Percentiles rank a stretch among this genome's conserved stretches.
These are phyloP conservation scores for Alviniconcha marisindica DNA, from an alignment of 1,140 invertebrate genomes.

Conservation along the genomic window DNA sequence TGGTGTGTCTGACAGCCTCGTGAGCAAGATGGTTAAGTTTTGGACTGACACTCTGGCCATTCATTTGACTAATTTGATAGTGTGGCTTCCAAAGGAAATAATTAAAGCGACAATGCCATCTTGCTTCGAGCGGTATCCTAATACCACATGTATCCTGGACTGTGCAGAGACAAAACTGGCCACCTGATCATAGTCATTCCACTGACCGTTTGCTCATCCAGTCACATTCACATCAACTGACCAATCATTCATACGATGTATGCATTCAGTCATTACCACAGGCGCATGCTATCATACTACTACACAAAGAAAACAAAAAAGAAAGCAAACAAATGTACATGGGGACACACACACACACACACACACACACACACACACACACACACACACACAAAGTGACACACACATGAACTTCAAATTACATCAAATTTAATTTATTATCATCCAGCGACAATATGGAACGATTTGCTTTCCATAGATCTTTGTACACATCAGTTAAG, in stretches of 20 bases:
- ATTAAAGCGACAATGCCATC: constrained; percentile 32
- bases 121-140: constrained; percentile 40
- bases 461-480: background rate
- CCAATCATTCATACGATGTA: too few species aligned
- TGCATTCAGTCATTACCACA: too few species aligned
- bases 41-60: too few species aligned
- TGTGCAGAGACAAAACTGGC: constrained; percentile 47
- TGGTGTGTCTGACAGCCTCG: too few species aligned
- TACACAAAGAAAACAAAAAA: too few species aligned
- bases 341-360: constrained; percentile 16
- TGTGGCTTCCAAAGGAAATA: constrained; percentile 42
- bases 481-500: background rate
- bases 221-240: too few species aligned
- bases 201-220: too few species aligned
- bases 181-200: too few species aligned
- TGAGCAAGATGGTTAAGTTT: too few species aligned
- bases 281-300: too few species aligned
- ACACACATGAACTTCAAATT: background rate
- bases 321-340: too few species aligned
- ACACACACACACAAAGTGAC: background rate
- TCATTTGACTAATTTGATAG: too few species aligned
- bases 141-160: constrained; percentile 47
- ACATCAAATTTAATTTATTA: background rate
- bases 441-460: background rate
- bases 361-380: constrained; percentile 15